Conservation (phyloP, 2,113 vertebrate species). For the Cisticola juncidis region DNA sequence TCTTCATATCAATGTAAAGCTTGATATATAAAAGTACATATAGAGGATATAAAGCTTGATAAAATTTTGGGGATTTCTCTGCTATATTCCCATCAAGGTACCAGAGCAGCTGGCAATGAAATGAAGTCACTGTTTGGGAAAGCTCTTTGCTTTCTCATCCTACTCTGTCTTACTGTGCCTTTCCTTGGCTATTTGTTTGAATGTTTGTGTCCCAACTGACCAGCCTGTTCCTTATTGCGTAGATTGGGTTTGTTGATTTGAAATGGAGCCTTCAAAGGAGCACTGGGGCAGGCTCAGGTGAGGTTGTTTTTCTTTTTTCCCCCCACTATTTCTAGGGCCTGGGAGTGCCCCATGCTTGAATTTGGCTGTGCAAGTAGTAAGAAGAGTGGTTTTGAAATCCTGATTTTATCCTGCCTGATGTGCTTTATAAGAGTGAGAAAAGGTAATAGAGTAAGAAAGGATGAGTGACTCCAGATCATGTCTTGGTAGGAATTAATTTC, state of each 20-base stretch:
- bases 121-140: background rate
- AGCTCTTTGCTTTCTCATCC: background rate
- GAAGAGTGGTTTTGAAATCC: background rate
- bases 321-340: background rate
- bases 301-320: background rate
- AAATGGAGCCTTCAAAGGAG: background rate
- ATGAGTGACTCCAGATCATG: background rate
- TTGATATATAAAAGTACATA: background rate
- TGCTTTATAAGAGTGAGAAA: background rate
- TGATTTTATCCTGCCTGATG: background rate
- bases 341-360: background rate
- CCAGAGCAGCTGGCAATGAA: background rate
- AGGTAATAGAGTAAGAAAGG: background rate
- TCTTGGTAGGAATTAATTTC: background rate
- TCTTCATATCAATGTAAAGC: background rate
- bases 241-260: background rate
- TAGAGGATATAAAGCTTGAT: background rate
- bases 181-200: background rate
- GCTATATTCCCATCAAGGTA: background rate
- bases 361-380: background rate
- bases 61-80: background rate
- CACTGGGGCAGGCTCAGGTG: slow-evolving; percentile 37
- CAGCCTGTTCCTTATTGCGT: accelerated
- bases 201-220: background rate
- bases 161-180: background rate